Evolutionary conservation across 2,888 invertebrate species (phyloP).

Genomic region (Nomada ruficornis): DNA sequence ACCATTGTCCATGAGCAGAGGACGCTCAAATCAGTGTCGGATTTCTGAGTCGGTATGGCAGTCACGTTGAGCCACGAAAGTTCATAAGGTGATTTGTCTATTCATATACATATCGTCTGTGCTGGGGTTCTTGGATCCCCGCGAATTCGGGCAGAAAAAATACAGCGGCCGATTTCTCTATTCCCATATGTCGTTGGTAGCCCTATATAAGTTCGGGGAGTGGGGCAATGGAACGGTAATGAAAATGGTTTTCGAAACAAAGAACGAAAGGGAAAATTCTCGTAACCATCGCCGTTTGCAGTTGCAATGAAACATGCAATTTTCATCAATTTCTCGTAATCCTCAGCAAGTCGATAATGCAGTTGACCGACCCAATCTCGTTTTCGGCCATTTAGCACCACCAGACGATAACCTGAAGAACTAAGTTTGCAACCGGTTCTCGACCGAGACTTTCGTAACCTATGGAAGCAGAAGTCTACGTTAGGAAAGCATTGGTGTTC

Average conservation of each 20-base stretch:
- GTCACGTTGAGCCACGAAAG: too few species aligned
- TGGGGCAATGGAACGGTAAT: too few species aligned
- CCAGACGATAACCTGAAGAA: conserved; percentile 35
- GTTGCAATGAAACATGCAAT: background rate
- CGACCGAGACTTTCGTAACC: conserved; percentile 74
- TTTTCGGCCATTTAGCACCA: conserved; percentile 27
- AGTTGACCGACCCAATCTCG: background rate
- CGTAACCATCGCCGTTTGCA: background rate
- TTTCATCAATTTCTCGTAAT: background rate
- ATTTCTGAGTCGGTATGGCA: too few species aligned
- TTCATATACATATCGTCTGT: too few species aligned
- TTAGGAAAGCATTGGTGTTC: conserved; percentile 46
- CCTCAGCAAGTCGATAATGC: conserved; percentile 16
- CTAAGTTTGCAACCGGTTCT: conserved; percentile 45
- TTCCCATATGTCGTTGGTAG: too few species aligned
- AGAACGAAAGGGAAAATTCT: background rate
- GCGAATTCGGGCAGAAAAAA: too few species aligned
- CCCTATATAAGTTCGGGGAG: too few species aligned
- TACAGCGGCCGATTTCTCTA: too few species aligned
- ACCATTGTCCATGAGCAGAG: too few species aligned
- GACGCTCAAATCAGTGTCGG: too few species aligned
- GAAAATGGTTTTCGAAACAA: background rate
- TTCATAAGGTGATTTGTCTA: too few species aligned
- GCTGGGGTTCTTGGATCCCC: too few species aligned
- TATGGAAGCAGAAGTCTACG: conserved; percentile 71